Evolutionary conservation across 2,113 vertebrate genomes (phyloP).

Genomic region (Rhabdornis inornatus): DNA sequence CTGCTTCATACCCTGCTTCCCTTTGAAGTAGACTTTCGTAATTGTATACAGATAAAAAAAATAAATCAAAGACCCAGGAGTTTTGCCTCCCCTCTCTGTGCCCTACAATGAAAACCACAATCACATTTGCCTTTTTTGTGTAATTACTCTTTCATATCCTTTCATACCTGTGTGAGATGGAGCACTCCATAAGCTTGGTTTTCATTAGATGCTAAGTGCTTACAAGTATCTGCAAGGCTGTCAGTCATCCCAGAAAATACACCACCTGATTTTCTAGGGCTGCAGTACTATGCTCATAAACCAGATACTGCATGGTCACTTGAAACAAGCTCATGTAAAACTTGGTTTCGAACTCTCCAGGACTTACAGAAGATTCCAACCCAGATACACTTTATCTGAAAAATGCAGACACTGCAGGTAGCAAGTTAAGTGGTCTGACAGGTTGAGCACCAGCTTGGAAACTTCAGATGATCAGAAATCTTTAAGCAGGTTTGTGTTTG

Average conservation of each 20-base stretch:
- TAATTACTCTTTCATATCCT: conserved; percentile 42
- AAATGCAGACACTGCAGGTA: background rate
- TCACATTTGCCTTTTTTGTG: background rate
- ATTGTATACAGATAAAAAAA: background rate
- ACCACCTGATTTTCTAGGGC: background rate
- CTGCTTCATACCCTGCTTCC: background rate
- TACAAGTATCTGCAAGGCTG: background rate
- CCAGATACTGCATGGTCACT: background rate
- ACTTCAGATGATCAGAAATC: background rate
- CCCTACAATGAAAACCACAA: conserved; percentile 2
- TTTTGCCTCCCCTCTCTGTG: background rate
- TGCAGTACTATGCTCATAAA: background rate
- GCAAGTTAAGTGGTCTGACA: background rate
- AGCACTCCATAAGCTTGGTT: background rate
- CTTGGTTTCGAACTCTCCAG: background rate
- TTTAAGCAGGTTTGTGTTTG: background rate
- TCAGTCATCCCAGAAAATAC: background rate
- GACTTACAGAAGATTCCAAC: background rate
- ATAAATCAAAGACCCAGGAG: background rate
- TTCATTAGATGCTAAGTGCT: conserved; percentile 10
- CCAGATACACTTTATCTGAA: background rate
- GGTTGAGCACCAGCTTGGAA: background rate
- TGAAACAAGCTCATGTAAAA: background rate
- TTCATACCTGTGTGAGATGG: background rate
- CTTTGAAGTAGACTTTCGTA: conserved; percentile 43